phyloP scores from a whole-genome alignment of 2,113 vertebrate genomes.

The Myotis davidii region DNA sequence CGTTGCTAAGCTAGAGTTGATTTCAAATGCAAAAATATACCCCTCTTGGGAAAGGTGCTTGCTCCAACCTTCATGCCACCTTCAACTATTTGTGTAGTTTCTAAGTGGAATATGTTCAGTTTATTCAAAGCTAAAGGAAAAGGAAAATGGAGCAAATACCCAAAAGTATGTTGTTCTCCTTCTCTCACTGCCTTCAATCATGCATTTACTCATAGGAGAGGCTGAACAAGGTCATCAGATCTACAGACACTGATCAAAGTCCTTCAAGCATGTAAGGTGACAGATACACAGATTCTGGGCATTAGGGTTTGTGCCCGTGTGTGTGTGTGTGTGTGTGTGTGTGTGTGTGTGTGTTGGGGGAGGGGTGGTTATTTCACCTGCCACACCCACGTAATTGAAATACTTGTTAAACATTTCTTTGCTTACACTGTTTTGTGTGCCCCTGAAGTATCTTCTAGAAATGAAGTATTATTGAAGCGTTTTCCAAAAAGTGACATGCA shows the following conservation, averaged over 20 bases:
- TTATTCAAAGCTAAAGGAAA: slow-evolving; percentile 14
- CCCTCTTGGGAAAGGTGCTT: slow-evolving; percentile 47
- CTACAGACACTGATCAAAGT: not conserved
- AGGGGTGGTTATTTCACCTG: not conserved
- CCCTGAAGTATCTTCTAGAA: not conserved
- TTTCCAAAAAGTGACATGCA: not conserved
- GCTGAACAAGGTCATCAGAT: not conserved
- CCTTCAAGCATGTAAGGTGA: not conserved
- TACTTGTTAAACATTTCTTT: not conserved
- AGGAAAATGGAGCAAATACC: not conserved
- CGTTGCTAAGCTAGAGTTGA: slow-evolving; percentile 60
- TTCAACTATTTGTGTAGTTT: slow-evolving; percentile 22
- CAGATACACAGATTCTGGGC: not conserved
- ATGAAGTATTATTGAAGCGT: not conserved
- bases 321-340: not conserved
- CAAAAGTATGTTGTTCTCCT: not conserved
- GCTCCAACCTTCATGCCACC: slow-evolving; percentile 38
- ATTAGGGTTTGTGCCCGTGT: not conserved
- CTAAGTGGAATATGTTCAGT: not conserved
- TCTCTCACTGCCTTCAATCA: not conserved
- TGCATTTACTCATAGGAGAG: not conserved
- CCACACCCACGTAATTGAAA: not conserved
- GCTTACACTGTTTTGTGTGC: not conserved
- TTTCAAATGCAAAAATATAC: slow-evolving; percentile 65
- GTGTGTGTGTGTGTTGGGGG: not conserved